Evolutionary conservation across 1,140 invertebrate genomes (phyloP).

Genomic region (Neodiprion lecontei): DNA sequence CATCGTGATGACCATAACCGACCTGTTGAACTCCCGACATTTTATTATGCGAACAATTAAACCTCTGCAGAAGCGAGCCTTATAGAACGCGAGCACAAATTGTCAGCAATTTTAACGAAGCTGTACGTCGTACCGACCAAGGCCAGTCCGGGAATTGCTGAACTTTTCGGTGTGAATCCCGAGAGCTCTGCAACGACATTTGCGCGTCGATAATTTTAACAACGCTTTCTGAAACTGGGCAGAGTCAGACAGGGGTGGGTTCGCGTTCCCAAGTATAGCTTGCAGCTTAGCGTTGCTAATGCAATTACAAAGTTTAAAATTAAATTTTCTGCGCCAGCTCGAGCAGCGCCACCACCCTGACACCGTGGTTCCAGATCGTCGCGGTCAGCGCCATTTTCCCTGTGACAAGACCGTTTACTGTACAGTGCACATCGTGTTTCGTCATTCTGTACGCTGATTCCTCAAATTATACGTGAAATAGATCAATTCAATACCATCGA

Average conservation of each 20-base stretch:
- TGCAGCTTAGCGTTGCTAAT: constrained; percentile 1
- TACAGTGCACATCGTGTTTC: no score
- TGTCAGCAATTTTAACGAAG: neutral
- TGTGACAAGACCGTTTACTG: neutral
- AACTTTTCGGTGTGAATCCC: neutral
- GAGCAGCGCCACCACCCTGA: neutral
- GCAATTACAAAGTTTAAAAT: constrained; percentile 2
- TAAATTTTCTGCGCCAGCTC: neutral
- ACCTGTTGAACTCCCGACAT: neutral
- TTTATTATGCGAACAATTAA: neutral
- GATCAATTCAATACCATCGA: neutral
- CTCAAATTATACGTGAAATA: neutral
- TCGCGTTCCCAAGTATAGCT: neutral
- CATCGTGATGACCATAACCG: neutral
- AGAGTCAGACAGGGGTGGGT: neutral
- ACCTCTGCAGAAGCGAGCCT: no score
- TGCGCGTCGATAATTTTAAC: neutral
- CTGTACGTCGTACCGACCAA: neutral
- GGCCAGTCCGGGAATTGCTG: neutral
- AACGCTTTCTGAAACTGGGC: neutral
- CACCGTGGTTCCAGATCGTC: neutral
- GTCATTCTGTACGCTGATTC: neutral
- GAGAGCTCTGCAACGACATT: no score
- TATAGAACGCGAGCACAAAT: neutral
- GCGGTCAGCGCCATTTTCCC: neutral